Evolutionary conservation across 2,888 invertebrate species (phyloP).

Genomic region (Scaptomyza cyrtandrae): DNA sequence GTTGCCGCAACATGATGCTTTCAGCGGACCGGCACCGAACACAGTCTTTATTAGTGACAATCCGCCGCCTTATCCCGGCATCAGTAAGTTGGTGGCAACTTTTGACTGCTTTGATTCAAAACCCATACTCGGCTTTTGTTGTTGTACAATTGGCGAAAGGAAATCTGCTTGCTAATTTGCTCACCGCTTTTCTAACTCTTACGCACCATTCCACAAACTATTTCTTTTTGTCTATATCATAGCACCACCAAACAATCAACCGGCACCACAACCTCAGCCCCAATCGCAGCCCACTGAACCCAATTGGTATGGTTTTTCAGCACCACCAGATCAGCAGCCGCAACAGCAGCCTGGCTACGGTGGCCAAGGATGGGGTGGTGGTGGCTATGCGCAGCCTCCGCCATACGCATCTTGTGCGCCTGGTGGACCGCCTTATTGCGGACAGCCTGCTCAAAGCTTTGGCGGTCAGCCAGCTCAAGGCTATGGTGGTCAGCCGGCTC

Average conservation of each 20-base stretch:
- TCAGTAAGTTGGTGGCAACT: slow-evolving; percentile 85
- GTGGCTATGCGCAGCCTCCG: slow-evolving; percentile 75
- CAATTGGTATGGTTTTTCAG: slow-evolving; percentile 82
- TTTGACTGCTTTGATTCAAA: background rate
- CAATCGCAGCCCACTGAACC: slow-evolving; percentile 63
- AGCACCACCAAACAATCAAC: slow-evolving; percentile 68
- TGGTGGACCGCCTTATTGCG: slow-evolving; percentile 52
- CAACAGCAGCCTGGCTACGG: slow-evolving; percentile 68
- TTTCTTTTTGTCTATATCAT: slow-evolving; percentile 36
- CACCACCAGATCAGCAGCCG: slow-evolving; percentile 71
- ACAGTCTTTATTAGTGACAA: slow-evolving; percentile 95
- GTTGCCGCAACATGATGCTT: slow-evolving; percentile 89
- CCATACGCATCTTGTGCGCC: slow-evolving; percentile 66
- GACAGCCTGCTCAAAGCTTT: slow-evolving; percentile 48
- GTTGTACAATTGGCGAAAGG: slow-evolving; percentile 32
- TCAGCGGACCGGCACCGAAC: slow-evolving; percentile 90
- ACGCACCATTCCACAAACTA: slow-evolving; percentile 54
- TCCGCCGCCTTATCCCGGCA: slow-evolving; percentile 97
- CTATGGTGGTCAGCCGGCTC: slow-evolving; percentile 34
- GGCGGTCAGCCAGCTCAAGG: slow-evolving; percentile 35
- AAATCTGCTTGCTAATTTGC: slow-evolving; percentile 17
- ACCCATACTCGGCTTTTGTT: slow-evolving; percentile 82
- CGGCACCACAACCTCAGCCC: slow-evolving; percentile 52
- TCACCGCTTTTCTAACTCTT: slow-evolving; percentile 42
- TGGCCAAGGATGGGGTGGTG: slow-evolving; percentile 66